A percentile compares a stretch with the other conserved stretches of the same genome.
Evolutionary conservation across 2,797 vertebrate genomes (phyloP).

Genomic region (Malurus splendens): DNA sequence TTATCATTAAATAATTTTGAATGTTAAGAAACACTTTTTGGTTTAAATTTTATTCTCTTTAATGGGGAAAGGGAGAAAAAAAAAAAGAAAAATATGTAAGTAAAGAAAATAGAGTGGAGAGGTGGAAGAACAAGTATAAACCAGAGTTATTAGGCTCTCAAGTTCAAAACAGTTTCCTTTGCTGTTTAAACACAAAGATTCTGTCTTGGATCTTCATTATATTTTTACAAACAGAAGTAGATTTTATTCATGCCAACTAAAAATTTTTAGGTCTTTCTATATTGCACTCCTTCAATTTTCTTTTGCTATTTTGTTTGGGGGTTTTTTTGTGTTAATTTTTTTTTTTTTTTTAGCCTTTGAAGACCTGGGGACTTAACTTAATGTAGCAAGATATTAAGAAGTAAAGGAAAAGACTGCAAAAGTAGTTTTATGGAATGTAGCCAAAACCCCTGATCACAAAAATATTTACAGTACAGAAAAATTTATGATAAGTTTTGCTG

Average conservation of each 20-base stretch:
- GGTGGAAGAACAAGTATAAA: not conserved
- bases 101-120: not conserved
- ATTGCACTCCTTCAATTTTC: not conserved
- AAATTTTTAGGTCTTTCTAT: not conserved
- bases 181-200: not conserved
- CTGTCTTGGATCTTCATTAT: not conserved
- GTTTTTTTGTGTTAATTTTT: fast-evolving
- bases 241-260: not conserved
- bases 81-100: fast-evolving
- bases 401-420: not conserved
- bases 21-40: not conserved
- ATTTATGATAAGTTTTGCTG: not conserved
- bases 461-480: not conserved
- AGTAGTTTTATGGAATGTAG: not conserved
- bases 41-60: not conserved
- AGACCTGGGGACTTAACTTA: not conserved
- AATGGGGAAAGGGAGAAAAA: fast-evolving
- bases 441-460: not conserved
- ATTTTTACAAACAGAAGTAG: not conserved
- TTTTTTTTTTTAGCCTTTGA: not conserved
- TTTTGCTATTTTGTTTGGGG: not conserved
- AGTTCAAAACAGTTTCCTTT: not conserved
- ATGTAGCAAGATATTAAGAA: not conserved
- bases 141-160: not conserved
- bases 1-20: not conserved